Base-by-base conservation (phyloP, 2,888 invertebrate genomes). In the Agrochola macilenta region DNA sequence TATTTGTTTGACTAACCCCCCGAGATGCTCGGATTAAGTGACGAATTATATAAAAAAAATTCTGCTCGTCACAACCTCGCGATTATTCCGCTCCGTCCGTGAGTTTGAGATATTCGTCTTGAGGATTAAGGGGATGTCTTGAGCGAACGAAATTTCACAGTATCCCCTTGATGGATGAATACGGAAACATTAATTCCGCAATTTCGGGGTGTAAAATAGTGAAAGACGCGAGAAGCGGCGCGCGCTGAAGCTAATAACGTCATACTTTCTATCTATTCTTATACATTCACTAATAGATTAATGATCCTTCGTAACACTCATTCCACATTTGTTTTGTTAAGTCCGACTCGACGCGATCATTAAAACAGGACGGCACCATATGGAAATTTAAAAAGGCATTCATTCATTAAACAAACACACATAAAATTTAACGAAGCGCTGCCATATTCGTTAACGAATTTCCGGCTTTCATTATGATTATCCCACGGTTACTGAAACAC, bases 21-120 rank as follows among this genome's bases (percentile, higher is more conserved):
- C 90, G 88, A 90, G 92, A 91, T 90, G 90, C 90, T 87, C 72
- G 95, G 96, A 95, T 96, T 95, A 95, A 94, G 95, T 93, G 94
- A 94, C 93, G 95, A 96, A 95, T 96, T 96, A 95, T 95, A 94
- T 93, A 93, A 93, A n/a, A n/a, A n/a, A n/a, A n/a, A n/a, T 90
- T 85, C 87, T 91, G 90, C 91, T 93, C 93, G 94, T 94, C 95
- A 93, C 94, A 94, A 93, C 92, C 93, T 92, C 90, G 92, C 95
- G 95, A 94, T 95, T 95, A 95, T 95, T 94, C 93, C 93, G 93
- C 94, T 93, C 89, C 92, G 93, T 93, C 90, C 94, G 93, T 95
- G 95, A 95, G 94, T 95, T 95, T 94, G 93, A 94, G 96, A 95
- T 95, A 96, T 96, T 95, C 96, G 95, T 96, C 95, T 95, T 95